phyloP scores from a whole-genome alignment of 2,888 invertebrate genomes.

The Macrostomum cliftonense region DNA sequence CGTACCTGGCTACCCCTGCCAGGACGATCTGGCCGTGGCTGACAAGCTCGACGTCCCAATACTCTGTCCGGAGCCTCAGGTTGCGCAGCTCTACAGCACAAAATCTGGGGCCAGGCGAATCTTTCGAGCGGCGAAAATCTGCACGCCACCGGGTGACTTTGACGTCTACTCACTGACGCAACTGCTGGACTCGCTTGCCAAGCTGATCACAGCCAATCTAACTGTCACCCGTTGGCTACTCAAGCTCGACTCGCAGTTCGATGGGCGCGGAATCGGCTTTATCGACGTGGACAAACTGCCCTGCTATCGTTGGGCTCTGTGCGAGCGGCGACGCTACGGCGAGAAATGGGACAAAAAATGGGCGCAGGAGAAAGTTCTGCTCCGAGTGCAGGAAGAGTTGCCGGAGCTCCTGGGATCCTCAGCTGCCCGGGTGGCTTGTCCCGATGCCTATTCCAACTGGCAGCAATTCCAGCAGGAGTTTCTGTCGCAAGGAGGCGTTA shows the following conservation, averaged over 20 bases:
- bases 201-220: conserved; percentile 34
- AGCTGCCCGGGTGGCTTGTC: conserved; percentile 18
- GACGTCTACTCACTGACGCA: conserved; percentile 30
- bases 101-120: conserved; percentile 36
- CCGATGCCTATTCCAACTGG: conserved; percentile 27
- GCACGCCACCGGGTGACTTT: conserved; percentile 33
- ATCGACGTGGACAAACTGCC: conserved; percentile 29
- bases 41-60: conserved; percentile 30
- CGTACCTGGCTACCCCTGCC: conserved; percentile 29
- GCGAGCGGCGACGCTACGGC: conserved; percentile 32
- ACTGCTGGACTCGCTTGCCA: conserved; percentile 33
- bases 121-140: conserved; percentile 28
- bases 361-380: conserved; percentile 21
- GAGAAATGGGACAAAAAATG: conserved; percentile 37
- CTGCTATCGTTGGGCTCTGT: conserved; percentile 31
- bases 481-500: conserved; percentile 30
- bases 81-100: conserved; percentile 31
- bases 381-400: no score
- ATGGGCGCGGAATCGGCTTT: conserved; percentile 34
- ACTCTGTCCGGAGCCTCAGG: conserved; percentile 30
- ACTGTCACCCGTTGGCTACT: conserved; percentile 33
- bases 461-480: conserved; percentile 26
- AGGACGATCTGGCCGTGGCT: conserved; percentile 33
- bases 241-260: conserved; percentile 34
- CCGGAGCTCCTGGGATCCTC: no score